phyloP scores from a whole-genome alignment of 2,888 invertebrate genomes.

The Drosophila fungiperda region DNA sequence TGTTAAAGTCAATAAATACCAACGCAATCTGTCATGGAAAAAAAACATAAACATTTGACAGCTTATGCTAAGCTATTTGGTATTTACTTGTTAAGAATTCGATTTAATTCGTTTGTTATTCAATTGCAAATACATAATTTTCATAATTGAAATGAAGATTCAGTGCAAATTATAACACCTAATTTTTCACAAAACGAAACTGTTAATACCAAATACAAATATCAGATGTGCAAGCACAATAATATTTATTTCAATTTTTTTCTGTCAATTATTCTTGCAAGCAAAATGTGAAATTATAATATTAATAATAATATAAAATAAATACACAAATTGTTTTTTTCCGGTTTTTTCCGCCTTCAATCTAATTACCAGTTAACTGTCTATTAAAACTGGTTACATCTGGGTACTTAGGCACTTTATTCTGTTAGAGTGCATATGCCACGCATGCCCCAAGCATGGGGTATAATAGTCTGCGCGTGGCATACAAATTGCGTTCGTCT shows the following conservation, averaged over 20 bases:
- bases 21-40: conserved; percentile 27
- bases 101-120: conserved; percentile 16
- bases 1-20: conserved; percentile 9
- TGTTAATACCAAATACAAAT: conserved; percentile 33
- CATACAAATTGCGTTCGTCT: conserved; percentile 54
- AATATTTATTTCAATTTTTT: conserved; percentile 15
- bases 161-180: conserved; percentile 7
- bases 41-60: conserved; percentile 7
- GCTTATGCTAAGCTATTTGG: not conserved
- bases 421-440: conserved; percentile 4
- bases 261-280: conserved; percentile 12
- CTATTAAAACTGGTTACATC: not conserved
- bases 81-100: conserved; percentile 28
- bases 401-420: not conserved
- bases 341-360: not conserved
- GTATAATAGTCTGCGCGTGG: conserved; percentile 68
- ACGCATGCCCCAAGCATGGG: conserved; percentile 4
- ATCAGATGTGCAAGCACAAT: not conserved
- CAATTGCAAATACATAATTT: conserved; percentile 18
- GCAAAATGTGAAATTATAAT: conserved; percentile 12
- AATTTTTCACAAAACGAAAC: conserved; percentile 4
- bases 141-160: not conserved
- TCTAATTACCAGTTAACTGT: not conserved
- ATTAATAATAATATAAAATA: not conserved
- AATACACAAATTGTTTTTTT: not conserved